phyloP scores from a whole-genome alignment of 2,113 vertebrate genomes.

The Trematocara variabile region DNA sequence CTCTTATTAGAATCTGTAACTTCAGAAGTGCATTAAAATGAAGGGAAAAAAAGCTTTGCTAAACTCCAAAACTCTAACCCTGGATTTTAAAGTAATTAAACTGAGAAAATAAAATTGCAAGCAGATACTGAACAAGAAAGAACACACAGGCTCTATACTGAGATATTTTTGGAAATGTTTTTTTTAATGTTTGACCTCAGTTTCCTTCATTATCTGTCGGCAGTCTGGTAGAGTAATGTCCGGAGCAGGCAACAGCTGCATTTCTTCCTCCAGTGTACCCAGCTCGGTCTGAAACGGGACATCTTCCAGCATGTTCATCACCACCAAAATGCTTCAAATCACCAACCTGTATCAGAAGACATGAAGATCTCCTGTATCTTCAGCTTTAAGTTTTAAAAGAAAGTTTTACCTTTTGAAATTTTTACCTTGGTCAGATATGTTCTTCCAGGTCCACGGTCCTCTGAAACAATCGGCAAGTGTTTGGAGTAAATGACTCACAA shows the following conservation, averaged over 20 bases:
- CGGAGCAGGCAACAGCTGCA: constrained; percentile 20
- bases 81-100: background rate
- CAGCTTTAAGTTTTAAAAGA: background rate
- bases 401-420: background rate
- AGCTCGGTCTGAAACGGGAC: constrained; percentile 79
- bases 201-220: constrained; percentile 75
- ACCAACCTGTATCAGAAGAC: background rate
- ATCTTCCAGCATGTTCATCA: constrained; percentile 83
- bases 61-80: background rate
- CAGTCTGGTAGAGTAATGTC: constrained; percentile 73
- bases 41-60: background rate
- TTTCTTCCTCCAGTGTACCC: constrained; percentile 43
- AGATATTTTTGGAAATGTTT: background rate
- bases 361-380: background rate
- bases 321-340: background rate
- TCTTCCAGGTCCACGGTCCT: background rate
- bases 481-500: constrained; percentile 1
- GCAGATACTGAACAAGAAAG: background rate
- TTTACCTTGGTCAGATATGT: background rate
- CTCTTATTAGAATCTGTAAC: background rate
- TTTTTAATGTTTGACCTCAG: constrained; percentile 75
- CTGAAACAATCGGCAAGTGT: background rate
- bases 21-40: background rate
- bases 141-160: background rate
- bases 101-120: background rate